Percentiles rank a stretch among this genome's conserved stretches.
These are phyloP conservation scores for Silurus asotus DNA, from an alignment of 2,113 vertebrate genomes.

Conservation along the genomic window DNA sequence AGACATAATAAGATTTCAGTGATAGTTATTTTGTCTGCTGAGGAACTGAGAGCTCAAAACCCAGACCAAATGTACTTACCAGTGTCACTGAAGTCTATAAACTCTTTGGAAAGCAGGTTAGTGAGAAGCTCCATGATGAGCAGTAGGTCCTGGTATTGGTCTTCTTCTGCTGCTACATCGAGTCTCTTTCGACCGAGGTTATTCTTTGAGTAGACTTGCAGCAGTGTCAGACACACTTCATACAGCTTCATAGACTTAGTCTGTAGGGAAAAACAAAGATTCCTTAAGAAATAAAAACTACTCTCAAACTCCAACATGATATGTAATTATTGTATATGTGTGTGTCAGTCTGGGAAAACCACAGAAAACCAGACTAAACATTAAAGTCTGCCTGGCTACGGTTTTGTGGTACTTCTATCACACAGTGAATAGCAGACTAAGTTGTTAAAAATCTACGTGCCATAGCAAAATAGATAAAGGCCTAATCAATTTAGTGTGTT, in stretches of 20 bases:
- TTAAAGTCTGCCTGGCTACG: neutral
- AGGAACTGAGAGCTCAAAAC: neutral
- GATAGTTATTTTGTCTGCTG: neutral
- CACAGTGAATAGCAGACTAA: neutral
- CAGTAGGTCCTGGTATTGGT: constrained; percentile 98
- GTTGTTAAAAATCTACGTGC: neutral
- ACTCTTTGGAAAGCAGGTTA: constrained; percentile 97
- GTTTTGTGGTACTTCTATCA: neutral
- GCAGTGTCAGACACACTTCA: constrained; percentile 93
- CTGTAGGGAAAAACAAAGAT: constrained; percentile 66
- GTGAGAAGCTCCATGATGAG: constrained; percentile 99
- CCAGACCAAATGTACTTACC: constrained; percentile 66
- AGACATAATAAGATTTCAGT: neutral
- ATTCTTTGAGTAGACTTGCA: constrained; percentile 98
- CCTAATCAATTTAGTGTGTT: neutral
- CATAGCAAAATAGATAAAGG: neutral
- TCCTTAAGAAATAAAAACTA: neutral
- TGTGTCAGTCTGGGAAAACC: neutral
- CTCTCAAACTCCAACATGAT: neutral
- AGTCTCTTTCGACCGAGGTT: constrained; percentile 88
- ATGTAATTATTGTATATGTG: neutral
- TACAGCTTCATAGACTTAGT: constrained; percentile 98
- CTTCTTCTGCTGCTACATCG: constrained; percentile 92
- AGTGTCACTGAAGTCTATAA: constrained; percentile 98
- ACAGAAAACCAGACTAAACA: neutral